These are phyloP conservation scores for Dolichotis patagonum DNA, from an alignment of 2,113 vertebrate species.

Conservation along the genomic window DNA sequence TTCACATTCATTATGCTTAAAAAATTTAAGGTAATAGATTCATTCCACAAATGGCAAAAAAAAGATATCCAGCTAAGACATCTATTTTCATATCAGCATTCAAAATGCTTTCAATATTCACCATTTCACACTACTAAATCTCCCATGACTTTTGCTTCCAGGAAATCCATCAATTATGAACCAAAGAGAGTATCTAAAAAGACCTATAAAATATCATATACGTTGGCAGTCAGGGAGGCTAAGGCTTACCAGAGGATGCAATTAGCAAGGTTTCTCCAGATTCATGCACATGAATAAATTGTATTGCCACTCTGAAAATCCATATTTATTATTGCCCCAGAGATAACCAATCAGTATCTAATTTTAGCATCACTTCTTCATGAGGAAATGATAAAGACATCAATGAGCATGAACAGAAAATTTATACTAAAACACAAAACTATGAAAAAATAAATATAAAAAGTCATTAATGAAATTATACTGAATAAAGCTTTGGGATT, in stretches of 20 bases:
- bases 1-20: constrained; percentile 63
- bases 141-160: constrained; percentile 52
- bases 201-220: constrained; percentile 42
- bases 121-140: constrained; percentile 67
- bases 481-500: background rate
- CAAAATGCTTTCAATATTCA: constrained; percentile 63
- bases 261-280: constrained; percentile 56
- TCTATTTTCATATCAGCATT: constrained; percentile 68
- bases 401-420: background rate
- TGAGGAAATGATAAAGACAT: background rate
- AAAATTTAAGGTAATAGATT: constrained; percentile 47
- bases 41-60: constrained; percentile 41
- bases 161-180: constrained; percentile 60
- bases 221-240: constrained; percentile 22
- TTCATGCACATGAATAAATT: constrained; percentile 58
- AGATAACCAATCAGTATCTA: constrained; percentile 25
- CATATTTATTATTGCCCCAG: constrained; percentile 44
- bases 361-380: constrained; percentile 33
- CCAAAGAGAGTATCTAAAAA: constrained; percentile 38
- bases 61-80: constrained; percentile 45
- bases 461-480: background rate
- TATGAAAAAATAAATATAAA: background rate
- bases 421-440: background rate
- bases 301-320: constrained; percentile 35
- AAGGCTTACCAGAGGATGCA: background rate